Conservation (phyloP, 2,888 invertebrate genomes). For the Stramonita haemastoma region DNA sequence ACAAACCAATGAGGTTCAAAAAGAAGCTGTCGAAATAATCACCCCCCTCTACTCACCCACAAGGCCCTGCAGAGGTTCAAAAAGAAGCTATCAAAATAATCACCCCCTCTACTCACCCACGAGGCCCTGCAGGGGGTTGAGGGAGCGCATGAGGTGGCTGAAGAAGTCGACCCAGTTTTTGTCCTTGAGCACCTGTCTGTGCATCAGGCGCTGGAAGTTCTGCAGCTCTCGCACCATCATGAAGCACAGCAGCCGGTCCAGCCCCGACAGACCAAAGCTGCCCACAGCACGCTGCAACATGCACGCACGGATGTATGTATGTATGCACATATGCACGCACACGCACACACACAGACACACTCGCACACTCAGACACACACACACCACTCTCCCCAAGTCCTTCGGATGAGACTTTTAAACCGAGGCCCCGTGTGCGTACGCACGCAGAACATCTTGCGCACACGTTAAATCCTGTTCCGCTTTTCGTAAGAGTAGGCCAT, state of each 20-base stretch:
- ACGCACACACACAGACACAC: background rate
- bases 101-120: conserved; percentile 74
- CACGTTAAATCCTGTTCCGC: too few relatives aligned
- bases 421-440: too few relatives aligned
- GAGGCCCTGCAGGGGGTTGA: conserved; percentile 68
- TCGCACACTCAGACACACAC: background rate
- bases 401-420: too few relatives aligned
- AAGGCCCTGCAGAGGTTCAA: conserved; percentile 66
- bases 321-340: too few relatives aligned
- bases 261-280: conserved; percentile 91
- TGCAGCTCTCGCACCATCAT: conserved; percentile 92
- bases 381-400: too few relatives aligned
- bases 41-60: conserved; percentile 74
- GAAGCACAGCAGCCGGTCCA: conserved; percentile 91
- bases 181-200: conserved; percentile 80
- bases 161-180: conserved; percentile 83
- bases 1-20: too few relatives aligned
- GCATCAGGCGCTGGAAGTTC: conserved; percentile 71
- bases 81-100: too few relatives aligned
- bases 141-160: conserved; percentile 79
- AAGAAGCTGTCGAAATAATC: too few relatives aligned
- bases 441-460: too few relatives aligned
- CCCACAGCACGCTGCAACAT: conserved; percentile 82
- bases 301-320: conserved; percentile 49
- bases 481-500: too few relatives aligned